These are phyloP conservation scores for Chinchilla lanigera DNA, from an alignment of 2,113 vertebrate species.

Conservation along the genomic window DNA sequence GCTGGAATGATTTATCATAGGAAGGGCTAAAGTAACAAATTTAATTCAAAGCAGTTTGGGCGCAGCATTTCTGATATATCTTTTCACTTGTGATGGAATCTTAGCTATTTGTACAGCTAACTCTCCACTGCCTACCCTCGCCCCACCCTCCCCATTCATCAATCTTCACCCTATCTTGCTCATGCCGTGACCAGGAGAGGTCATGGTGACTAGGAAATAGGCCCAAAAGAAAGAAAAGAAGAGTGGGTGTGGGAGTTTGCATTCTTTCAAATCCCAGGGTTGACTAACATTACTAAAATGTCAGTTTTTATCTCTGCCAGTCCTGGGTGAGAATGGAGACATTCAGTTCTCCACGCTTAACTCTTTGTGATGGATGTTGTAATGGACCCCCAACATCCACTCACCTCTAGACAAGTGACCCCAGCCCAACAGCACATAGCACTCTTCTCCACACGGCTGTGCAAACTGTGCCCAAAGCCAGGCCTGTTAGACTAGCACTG, in stretches of 20 bases:
- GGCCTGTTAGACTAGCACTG: not conserved
- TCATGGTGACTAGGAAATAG: not conserved
- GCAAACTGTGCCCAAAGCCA: not conserved
- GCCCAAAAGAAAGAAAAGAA: not conserved
- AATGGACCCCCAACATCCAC: too few species aligned
- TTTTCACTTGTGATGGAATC: not conserved
- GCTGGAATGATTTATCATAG: not conserved
- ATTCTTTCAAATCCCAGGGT: not conserved
- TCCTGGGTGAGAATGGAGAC: not conserved
- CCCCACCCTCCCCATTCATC: not conserved
- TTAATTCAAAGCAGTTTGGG: not conserved
- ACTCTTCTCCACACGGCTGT: not conserved
- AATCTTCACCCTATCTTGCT: not conserved
- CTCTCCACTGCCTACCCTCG: not conserved
- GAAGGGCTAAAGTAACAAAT: not conserved
- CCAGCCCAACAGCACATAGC: not conserved
- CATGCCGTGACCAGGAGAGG: not conserved
- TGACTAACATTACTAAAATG: not conserved
- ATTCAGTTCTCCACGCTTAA: not conserved
- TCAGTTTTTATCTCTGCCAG: not conserved
- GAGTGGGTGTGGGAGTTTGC: not conserved
- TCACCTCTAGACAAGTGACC: not conserved
- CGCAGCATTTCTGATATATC: not conserved
- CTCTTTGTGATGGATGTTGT: not conserved
- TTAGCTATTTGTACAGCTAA: not conserved